Evolutionary conservation across 2,888 invertebrate genomes (phyloP).

Genomic region (Ormyrus labotus): DNA sequence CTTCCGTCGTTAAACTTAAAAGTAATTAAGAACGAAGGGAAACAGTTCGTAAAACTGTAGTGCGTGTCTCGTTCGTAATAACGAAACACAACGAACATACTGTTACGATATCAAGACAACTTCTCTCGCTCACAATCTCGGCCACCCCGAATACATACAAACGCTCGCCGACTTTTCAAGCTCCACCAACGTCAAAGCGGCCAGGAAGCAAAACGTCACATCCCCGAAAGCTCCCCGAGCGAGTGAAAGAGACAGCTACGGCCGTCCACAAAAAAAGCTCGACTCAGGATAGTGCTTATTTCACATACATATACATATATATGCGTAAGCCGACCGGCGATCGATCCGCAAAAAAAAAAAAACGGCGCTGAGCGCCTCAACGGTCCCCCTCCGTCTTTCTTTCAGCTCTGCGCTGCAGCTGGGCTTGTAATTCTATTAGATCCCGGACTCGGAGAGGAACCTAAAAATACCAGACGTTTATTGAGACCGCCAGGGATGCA

Average conservation of each 20-base stretch:
- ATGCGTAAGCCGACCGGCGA: not conserved
- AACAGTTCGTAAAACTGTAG: too few relatives aligned
- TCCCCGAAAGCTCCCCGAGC: not conserved
- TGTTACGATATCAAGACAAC: too few relatives aligned
- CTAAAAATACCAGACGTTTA: slow-evolving; percentile 52
- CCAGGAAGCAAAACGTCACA: not conserved
- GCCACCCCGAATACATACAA: too few relatives aligned
- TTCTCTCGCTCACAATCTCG: too few relatives aligned
- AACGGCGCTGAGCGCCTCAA: not conserved
- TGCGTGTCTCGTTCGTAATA: too few relatives aligned
- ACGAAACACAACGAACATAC: too few relatives aligned
- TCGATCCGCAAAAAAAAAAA: not conserved
- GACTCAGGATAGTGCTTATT: not conserved
- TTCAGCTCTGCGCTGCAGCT: not conserved
- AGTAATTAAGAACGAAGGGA: too few relatives aligned
- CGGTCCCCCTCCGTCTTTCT: not conserved
- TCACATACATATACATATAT: not conserved
- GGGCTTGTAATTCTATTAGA: slow-evolving; percentile 50
- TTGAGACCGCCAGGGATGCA: slow-evolving; percentile 34
- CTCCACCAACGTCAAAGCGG: too few relatives aligned
- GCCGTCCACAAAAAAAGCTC: not conserved
- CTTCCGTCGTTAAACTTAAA: too few relatives aligned
- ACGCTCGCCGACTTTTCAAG: too few relatives aligned
- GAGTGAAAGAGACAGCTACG: not conserved
- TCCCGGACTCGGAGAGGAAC: slow-evolving; percentile 14